Base-by-base conservation (phyloP, 2,797 vertebrate genomes). In the Acipenser ruthenus region DNA sequence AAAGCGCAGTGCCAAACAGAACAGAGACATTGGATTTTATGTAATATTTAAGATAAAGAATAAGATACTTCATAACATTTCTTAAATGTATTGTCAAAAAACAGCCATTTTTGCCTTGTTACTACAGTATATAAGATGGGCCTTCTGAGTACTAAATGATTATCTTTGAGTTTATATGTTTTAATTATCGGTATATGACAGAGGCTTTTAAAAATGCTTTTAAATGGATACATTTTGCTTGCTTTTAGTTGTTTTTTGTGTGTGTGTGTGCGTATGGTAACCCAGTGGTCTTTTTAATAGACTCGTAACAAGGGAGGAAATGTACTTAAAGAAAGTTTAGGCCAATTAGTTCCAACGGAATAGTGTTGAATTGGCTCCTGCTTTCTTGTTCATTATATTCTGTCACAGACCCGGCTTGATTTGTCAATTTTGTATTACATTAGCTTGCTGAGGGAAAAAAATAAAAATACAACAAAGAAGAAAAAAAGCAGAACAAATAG, bases 361-460 rank as follows among this genome's bases (percentile, higher is more conserved):
- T 84, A 86, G 84, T 87, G 87, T 87, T 89, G 88, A 92, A 88
- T 89, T 88, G 87, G 86, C 89, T 89, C 86, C 82, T 85, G 84
- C 87, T 86, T 88, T 88, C 85, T 84, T 86, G 88, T 91, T 92
- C 90, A 91, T 92, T 92, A 91, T 91, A 88, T 90, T 92, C 88
- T 93, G 89, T 90, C 89, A 91, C 89, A 90, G 88, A 92, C 87
- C 89, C 88, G 88, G 86, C 88, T 90, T 90, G 87, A 91, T 92
- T 92, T 92, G 90, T 89, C 88, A 91, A 90, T 92, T 91, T 88
- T 86, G 87, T 90, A 90, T 91, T 87, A 88, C 87, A 89, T 90
- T 90, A 90, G 88, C 86, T 87, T 87, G 87, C 85, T 88, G 86
- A 87, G 89, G 87, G 86, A 87, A 68, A 67, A 67, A 72, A 68